Percentiles rank a stretch among this genome's conserved stretches.
These are phyloP conservation scores for Drosophila insularis DNA, from an alignment of 1,140 invertebrate species.

Conservation along the genomic window DNA sequence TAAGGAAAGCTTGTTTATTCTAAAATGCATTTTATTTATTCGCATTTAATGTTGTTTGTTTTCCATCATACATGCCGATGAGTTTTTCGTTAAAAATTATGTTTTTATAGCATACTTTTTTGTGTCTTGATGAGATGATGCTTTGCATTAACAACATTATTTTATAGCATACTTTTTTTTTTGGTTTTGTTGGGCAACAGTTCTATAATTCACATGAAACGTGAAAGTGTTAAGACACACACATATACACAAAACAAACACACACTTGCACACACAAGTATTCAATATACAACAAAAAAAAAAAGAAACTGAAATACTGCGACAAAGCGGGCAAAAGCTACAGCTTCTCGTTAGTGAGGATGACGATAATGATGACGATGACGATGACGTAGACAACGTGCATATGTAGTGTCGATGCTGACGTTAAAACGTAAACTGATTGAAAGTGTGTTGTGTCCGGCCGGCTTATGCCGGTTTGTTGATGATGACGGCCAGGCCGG, in stretches of 20 bases:
- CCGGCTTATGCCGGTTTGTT: constrained; percentile 7
- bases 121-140: too few species aligned
- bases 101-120: not conserved
- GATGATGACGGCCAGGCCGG: constrained; percentile 32
- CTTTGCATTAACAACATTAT: too few species aligned
- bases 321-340: constrained; percentile 3
- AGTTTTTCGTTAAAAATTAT: too few species aligned
- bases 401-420: constrained; percentile 61
- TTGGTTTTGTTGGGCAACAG: not conserved
- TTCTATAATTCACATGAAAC: constrained; percentile 4
- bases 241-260: not conserved
- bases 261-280: not conserved
- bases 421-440: constrained; percentile 76
- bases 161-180: too few species aligned
- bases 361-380: constrained; percentile 29
- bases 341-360: constrained; percentile 28
- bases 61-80: too few species aligned
- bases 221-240: not conserved
- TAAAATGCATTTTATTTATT: too few species aligned
- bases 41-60: too few species aligned
- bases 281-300: not conserved
- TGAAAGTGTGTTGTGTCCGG: constrained; percentile 66
- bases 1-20: too few species aligned
- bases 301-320: not conserved
- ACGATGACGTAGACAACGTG: constrained; percentile 47